Evolutionary conservation across 2,113 vertebrate genomes (phyloP).

Genomic region (Datnioides undecimradiatus): DNA sequence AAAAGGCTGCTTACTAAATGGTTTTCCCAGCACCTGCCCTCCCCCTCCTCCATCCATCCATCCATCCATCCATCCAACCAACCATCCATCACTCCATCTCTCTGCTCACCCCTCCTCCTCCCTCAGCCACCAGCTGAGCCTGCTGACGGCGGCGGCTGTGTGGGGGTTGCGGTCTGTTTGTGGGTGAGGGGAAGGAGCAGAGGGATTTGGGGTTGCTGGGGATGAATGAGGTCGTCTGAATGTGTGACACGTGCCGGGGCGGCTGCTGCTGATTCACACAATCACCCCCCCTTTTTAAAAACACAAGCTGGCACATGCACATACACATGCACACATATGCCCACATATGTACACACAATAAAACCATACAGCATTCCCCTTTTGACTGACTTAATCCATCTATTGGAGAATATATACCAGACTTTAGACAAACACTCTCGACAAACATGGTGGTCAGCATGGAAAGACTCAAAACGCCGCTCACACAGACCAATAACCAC

Average conservation of each 20-base stretch:
- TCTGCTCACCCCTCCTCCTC: slow-evolving; percentile 19
- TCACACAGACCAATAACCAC: slow-evolving; percentile 39
- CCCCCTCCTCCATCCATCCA: slow-evolving; percentile 3
- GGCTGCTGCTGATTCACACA: slow-evolving; percentile 73
- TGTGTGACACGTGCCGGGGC: slow-evolving; percentile 75
- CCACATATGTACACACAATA: slow-evolving; percentile 42
- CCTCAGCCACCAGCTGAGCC: slow-evolving; percentile 71
- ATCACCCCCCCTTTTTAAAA: slow-evolving; percentile 37
- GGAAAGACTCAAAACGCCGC: slow-evolving; percentile 19
- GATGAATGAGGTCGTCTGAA: slow-evolving; percentile 79
- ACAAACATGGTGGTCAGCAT: slow-evolving; percentile 32
- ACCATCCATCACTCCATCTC: slow-evolving; percentile 33
- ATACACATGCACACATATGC: slow-evolving; percentile 28
- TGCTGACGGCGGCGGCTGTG: slow-evolving; percentile 58
- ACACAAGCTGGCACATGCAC: slow-evolving; percentile 56
- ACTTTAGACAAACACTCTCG: slow-evolving; percentile 34
- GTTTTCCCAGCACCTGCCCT: slow-evolving; percentile 39
- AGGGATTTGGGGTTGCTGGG: slow-evolving; percentile 63
- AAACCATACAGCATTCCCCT: slow-evolving; percentile 29
- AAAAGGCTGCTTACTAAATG: slow-evolving; percentile 29
- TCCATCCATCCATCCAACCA: slow-evolving; percentile 17
- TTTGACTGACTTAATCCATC: slow-evolving; percentile 61
- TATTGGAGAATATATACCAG: slow-evolving; percentile 18
- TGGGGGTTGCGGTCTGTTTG: slow-evolving; percentile 68
- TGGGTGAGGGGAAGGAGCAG: slow-evolving; percentile 59